A percentile compares a stretch with the other conserved stretches of the same genome.
Evolutionary conservation across 2,113 vertebrate species (phyloP).

Genomic region (Chionis minor): DNA sequence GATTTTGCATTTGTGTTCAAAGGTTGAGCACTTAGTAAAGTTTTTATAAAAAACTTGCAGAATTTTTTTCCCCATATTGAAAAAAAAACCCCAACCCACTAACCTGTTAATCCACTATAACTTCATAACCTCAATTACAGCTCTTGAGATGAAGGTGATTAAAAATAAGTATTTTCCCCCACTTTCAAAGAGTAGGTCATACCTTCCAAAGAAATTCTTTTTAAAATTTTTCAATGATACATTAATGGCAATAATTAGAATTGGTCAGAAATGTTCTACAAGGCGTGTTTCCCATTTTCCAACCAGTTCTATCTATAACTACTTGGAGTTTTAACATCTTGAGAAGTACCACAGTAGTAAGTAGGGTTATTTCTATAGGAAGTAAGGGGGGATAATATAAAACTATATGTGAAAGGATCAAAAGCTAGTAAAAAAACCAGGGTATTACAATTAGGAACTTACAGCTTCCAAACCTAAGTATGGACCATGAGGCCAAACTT

Average conservation of each 20-base stretch:
- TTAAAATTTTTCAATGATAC: background rate
- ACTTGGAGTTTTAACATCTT: background rate
- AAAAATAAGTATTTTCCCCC: slow-evolving; percentile 46
- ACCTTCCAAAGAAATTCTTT: slow-evolving; percentile 42
- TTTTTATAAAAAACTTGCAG: slow-evolving; percentile 19
- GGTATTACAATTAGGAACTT: background rate
- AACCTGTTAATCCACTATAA: slow-evolving; percentile 69
- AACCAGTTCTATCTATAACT: background rate
- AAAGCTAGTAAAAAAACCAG: background rate
- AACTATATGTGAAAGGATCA: background rate
- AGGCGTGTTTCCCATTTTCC: background rate
- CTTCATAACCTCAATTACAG: slow-evolving; percentile 71
- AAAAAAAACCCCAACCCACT: slow-evolving; percentile 20
- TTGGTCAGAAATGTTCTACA: background rate
- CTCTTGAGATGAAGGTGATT: slow-evolving; percentile 71
- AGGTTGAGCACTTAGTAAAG: slow-evolving; percentile 63
- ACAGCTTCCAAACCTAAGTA: background rate
- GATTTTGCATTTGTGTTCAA: slow-evolving; percentile 56
- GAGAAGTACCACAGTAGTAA: background rate
- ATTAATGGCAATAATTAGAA: slow-evolving; percentile 54
- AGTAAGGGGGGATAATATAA: background rate
- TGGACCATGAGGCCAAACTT: background rate
- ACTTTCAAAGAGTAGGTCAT: slow-evolving; percentile 46
- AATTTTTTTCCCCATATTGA: background rate
- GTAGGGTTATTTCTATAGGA: background rate